Conservation (phyloP, 2,797 vertebrate genomes). For the Gymnodraco acuticeps region DNA sequence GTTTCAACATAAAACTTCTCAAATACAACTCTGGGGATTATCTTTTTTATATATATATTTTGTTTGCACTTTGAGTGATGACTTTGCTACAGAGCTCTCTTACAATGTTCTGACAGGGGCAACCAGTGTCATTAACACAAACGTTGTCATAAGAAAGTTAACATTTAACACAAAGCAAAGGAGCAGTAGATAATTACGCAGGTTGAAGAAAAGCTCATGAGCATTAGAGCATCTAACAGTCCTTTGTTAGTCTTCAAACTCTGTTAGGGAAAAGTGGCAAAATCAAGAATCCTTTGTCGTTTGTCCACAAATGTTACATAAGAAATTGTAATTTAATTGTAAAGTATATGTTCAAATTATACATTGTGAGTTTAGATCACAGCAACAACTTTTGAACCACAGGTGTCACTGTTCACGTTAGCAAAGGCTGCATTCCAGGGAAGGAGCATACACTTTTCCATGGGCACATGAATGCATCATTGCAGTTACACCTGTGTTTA, state of each 20-base stretch:
- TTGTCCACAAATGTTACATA: not conserved
- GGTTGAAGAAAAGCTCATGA: not conserved
- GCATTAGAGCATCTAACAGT: not conserved
- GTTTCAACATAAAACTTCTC: too few species aligned
- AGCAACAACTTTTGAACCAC: not conserved
- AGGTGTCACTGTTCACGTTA: conserved; percentile 3
- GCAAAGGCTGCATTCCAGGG: not conserved
- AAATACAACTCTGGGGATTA: too few species aligned
- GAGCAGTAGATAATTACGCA: too few species aligned
- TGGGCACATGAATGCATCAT: not conserved
- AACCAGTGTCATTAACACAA: too few species aligned
- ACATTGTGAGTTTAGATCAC: not conserved
- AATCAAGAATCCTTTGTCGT: not conserved
- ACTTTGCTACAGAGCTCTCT: too few species aligned
- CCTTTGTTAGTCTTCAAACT: not conserved
- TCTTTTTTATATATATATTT: too few species aligned
- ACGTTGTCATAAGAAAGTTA: too few species aligned
- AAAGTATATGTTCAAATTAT: not conserved
- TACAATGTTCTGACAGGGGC: too few species aligned
- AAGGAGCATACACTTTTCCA: not conserved
- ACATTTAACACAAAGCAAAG: too few species aligned
- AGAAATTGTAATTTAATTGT: not conserved
- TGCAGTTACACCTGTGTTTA: conserved; percentile 2
- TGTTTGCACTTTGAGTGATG: too few species aligned
- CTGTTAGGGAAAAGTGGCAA: not conserved